A percentile compares a stretch with the other conserved stretches of the same genome.
phyloP scores from a whole-genome alignment of 2,113 vertebrate genomes.

The Egretta garzetta region DNA sequence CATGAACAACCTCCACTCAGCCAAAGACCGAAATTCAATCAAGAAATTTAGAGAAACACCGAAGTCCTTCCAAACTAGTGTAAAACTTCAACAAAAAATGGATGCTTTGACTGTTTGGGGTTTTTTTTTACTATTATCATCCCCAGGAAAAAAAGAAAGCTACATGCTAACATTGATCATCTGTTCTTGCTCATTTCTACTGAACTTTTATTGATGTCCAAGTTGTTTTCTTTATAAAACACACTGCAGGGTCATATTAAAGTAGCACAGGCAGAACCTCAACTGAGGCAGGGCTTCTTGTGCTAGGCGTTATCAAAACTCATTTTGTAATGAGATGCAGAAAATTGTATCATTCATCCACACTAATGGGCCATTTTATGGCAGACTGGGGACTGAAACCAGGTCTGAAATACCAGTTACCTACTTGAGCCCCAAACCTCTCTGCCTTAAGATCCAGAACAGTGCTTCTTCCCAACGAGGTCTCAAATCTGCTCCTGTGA shows the following conservation, averaged over 20 bases:
- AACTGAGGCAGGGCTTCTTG: not conserved
- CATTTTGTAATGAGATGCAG: not conserved
- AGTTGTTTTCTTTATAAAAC: not conserved
- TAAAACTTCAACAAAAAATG: not conserved
- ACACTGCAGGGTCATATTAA: not conserved
- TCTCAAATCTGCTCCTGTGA: not conserved
- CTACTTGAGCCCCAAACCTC: not conserved
- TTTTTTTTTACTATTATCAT: not conserved
- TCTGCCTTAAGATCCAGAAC: not conserved
- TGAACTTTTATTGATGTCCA: not conserved
- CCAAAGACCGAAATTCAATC: not conserved
- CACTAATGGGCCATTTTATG: fast-evolving
- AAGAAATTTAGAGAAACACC: not conserved
- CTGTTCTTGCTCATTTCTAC: not conserved
- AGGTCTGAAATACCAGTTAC: not conserved
- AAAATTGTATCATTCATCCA: not conserved
- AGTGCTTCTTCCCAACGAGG: not conserved
- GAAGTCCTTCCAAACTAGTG: not conserved
- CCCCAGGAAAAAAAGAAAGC: not conserved
- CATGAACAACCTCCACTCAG: not conserved
- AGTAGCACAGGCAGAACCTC: not conserved
- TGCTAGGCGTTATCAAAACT: not conserved
- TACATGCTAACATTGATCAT: not conserved
- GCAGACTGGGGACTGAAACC: not conserved
- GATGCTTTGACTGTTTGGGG: not conserved